Percentiles rank a stretch among this genome's conserved stretches.
Evolutionary conservation across 2,888 invertebrate species (phyloP).

Genomic region (Noctua janthe): DNA sequence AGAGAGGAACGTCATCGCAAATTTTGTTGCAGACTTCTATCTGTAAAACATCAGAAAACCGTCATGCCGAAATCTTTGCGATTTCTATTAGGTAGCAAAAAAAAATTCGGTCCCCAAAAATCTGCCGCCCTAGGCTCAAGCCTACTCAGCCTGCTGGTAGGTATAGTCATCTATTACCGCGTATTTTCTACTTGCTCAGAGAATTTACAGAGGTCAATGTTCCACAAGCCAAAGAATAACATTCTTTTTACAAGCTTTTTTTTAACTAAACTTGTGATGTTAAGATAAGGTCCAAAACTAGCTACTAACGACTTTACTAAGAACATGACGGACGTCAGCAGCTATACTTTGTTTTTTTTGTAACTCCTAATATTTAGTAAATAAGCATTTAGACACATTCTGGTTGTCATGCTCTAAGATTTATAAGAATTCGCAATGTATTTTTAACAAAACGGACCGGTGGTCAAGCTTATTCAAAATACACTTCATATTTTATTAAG

Average conservation of each 20-base stretch:
- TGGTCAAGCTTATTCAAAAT: neutral
- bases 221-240: neutral
- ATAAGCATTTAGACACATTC: neutral
- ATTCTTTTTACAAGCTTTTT: constrained; percentile 3
- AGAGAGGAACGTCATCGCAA: too few species aligned
- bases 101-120: too few species aligned
- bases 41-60: too few species aligned
- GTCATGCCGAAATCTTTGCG: too few species aligned
- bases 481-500: neutral
- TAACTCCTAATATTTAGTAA: neutral
- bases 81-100: too few species aligned
- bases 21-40: too few species aligned
- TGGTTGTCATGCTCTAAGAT: neutral
- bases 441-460: neutral
- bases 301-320: constrained; percentile 1
- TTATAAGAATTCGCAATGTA: neutral
- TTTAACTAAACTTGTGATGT: constrained; percentile 1
- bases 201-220: neutral
- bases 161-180: neutral
- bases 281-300: constrained; percentile 7
- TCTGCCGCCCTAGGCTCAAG: too few species aligned
- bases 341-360: neutral
- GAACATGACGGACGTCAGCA: constrained; percentile 11
- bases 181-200: neutral
- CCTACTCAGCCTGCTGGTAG: too few species aligned